Evolutionary conservation across 2,797 vertebrate species (phyloP), one percentile per base, ranked within the genome.

Genomic region (Ambastaia sidthimunki): DNA sequence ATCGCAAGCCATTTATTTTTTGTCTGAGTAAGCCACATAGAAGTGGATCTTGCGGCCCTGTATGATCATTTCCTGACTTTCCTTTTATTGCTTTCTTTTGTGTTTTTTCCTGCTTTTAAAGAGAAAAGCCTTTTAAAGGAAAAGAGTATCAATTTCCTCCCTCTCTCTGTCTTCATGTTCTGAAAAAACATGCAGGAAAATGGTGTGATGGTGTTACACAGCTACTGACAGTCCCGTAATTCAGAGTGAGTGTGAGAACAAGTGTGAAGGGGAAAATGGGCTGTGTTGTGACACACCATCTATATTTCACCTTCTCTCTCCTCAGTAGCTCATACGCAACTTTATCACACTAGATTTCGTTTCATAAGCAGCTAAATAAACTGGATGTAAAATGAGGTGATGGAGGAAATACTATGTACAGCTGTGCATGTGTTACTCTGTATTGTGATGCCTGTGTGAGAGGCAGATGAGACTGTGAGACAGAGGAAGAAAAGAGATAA

Each of bases 401-500:
- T 70, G 89, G 90, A 88, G 87, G 48, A 41, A 41, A 28, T 52
- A 41, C 31, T 78, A 48, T 68, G 54, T 71, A 21, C 55, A 44
- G 71, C 48, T 44, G 54, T 50, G 28, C 55, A 67, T 63, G 63
- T 54, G 21, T 28, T 41, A 55, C 34, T 80, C 71, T 68, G 71
- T 63, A 84, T n/a, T 72, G 62, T 59, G 54, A 44, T 47, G 74
- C 25, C 59, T 21, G 31, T 59, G 57, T 37, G 63, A 78, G 31
- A 70, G 73, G 63, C 76, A 71, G n/a, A 82, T 82, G 76, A 77
- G 80, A 82, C 80, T 54, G 37, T 74, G 54, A 50, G 66, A 37
- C 50, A 52, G 21, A 48, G 55, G 74, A 37, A 21, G 50, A 72
- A 25, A 28, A 74, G 31, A 12, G 71, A n/a, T 79, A 47, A 88